Evolutionary conservation across 2,113 vertebrate genomes (phyloP).

Genomic region (Macrotis lagotis): DNA sequence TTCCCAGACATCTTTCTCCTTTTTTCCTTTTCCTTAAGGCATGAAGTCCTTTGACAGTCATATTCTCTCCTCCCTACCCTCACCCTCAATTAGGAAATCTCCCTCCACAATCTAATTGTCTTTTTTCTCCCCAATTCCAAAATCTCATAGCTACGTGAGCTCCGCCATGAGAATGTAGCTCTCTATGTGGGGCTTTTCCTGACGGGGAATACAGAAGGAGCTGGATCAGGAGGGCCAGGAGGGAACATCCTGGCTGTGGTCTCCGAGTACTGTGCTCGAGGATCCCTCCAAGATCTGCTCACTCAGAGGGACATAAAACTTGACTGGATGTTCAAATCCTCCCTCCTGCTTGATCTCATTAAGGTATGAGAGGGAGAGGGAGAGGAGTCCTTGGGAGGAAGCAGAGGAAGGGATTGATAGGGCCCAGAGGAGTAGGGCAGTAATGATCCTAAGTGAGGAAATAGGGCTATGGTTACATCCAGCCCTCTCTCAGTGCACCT

Average conservation of each 20-base stretch:
- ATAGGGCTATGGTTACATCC: background rate
- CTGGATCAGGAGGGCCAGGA: background rate
- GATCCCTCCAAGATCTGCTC: conserved; percentile 93
- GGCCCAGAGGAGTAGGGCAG: background rate
- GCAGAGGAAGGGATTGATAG: background rate
- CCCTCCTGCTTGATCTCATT: conserved; percentile 93
- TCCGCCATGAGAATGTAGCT: conserved; percentile 95
- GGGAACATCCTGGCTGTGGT: conserved; percentile 90
- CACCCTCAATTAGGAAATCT: background rate
- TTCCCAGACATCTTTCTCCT: background rate
- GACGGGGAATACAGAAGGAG: conserved; percentile 70
- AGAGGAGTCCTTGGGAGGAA: background rate
- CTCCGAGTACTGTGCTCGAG: conserved; percentile 92
- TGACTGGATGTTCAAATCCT: conserved; percentile 99
- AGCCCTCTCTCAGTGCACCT: background rate
- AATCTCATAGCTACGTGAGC: conserved; percentile 88
- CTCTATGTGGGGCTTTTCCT: conserved; percentile 93
- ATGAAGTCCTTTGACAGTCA: background rate
- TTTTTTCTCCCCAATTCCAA: background rate
- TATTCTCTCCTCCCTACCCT: background rate
- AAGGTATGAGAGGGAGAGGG: conserved; percentile 81
- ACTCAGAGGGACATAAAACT: conserved; percentile 92
- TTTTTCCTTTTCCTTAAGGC: background rate
- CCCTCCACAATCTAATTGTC: background rate
- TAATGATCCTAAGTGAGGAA: background rate